Conservation (phyloP, 2,113 vertebrate genomes). For the Narcine bancroftii region DNA sequence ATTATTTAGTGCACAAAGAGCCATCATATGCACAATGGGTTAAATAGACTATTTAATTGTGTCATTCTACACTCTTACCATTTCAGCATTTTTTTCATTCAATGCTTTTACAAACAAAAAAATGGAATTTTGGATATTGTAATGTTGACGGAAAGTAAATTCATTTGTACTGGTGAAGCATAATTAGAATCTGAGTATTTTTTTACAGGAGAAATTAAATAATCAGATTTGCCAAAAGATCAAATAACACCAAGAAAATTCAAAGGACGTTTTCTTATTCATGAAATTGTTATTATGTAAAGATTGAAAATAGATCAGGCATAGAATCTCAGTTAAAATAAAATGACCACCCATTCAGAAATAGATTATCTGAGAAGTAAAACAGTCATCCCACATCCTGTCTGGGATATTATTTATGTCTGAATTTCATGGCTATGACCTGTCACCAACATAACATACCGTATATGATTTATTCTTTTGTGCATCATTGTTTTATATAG, state of each 20-base stretch:
- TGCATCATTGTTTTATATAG: neutral
- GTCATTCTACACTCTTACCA: neutral
- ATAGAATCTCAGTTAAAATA: neutral
- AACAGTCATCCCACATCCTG: slow-evolving; percentile 7
- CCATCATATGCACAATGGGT: too few relatives aligned
- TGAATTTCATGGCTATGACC: slow-evolving; percentile 18
- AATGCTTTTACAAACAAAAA: neutral
- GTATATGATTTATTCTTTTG: neutral
- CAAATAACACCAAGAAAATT: neutral
- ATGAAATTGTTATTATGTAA: neutral
- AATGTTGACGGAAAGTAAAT: neutral
- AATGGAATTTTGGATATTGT: neutral
- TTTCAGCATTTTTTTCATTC: neutral
- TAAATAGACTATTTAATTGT: too few relatives aligned
- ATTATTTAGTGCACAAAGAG: too few relatives aligned
- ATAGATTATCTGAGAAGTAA: neutral
- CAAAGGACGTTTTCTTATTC: neutral
- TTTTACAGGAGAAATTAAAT: neutral
- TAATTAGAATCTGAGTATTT: neutral
- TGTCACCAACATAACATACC: neutral
- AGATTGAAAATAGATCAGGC: neutral
- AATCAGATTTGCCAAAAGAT: neutral
- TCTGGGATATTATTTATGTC: neutral
- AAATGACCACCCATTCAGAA: slow-evolving; percentile 28
- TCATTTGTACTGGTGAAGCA: neutral